These are phyloP conservation scores for Mesorhabditis belari DNA, from an alignment of 2,888 invertebrate species.

Conservation along the genomic window DNA sequence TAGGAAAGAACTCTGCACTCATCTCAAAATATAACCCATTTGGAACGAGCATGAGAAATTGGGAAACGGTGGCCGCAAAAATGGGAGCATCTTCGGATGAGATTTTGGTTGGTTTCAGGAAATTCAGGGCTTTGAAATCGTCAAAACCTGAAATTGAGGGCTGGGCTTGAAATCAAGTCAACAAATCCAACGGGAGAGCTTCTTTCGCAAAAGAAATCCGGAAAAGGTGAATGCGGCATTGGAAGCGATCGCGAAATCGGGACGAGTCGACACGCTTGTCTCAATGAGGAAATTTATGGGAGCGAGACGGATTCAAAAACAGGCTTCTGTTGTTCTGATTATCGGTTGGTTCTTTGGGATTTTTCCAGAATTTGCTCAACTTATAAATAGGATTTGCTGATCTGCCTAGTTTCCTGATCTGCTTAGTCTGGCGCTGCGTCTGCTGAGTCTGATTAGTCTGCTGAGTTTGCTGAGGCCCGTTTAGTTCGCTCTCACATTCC, in stretches of 20 bases:
- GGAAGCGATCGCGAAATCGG: background rate
- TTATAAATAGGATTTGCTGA: too few species aligned
- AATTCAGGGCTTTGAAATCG: background rate
- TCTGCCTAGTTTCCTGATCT: too few species aligned
- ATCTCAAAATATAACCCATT: background rate
- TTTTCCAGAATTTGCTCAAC: too few species aligned
- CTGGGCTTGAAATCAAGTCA: too few species aligned
- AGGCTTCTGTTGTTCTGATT: too few species aligned
- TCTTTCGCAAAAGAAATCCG: background rate
- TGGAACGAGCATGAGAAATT: background rate
- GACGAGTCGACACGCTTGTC: background rate
- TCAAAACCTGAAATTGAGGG: background rate
- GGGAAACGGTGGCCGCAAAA: background rate
- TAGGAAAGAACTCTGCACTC: background rate
- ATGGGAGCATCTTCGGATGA: background rate
- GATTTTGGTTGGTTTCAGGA: background rate
- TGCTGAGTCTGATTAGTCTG: too few species aligned
- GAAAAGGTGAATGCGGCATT: background rate
- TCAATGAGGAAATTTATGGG: background rate
- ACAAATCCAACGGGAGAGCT: too few species aligned
- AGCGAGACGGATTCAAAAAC: too few species aligned
- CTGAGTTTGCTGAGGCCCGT: too few species aligned
- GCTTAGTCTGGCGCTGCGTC: too few species aligned
- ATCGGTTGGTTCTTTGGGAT: too few species aligned
- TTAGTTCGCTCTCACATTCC: too few species aligned